phyloP scores from a whole-genome alignment of 2,113 vertebrate genomes.

The Ceyx melanurus region DNA sequence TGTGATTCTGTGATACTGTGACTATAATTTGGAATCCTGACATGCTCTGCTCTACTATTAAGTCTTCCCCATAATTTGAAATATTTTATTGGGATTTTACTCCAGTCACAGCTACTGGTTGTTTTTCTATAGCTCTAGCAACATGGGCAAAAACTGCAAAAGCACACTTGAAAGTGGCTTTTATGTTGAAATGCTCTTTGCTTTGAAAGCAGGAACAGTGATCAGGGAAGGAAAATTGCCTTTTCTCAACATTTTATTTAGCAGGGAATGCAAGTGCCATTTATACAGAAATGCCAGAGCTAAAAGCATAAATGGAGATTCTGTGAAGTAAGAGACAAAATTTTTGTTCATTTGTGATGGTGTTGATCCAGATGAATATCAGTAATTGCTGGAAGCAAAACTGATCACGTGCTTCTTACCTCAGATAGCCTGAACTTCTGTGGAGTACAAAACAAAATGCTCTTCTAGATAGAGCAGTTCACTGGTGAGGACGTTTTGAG shows the following conservation, averaged over 20 bases:
- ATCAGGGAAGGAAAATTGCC: background rate
- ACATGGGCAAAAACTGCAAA: background rate
- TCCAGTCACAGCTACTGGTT: background rate
- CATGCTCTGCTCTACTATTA: rapidly evolving
- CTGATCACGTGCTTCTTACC: background rate
- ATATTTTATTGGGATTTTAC: background rate
- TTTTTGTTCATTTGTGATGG: background rate
- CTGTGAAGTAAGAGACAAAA: background rate
- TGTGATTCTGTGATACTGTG: too few species aligned
- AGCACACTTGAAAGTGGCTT: background rate
- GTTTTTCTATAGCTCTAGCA: background rate
- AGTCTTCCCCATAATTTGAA: background rate
- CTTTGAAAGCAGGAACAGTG: background rate
- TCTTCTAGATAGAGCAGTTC: background rate
- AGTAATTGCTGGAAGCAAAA: background rate
- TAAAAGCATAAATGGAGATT: background rate
- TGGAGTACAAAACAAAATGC: background rate
- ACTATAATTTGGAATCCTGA: background rate
- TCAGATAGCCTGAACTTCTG: background rate
- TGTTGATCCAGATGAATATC: background rate
- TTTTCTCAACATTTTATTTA: background rate
- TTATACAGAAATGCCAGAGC: background rate
- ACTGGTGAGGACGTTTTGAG: background rate
- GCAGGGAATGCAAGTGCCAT: background rate
- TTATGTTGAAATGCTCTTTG: background rate